Conservation (phyloP, 2,113 vertebrate genomes). For the Mola mola region DNA sequence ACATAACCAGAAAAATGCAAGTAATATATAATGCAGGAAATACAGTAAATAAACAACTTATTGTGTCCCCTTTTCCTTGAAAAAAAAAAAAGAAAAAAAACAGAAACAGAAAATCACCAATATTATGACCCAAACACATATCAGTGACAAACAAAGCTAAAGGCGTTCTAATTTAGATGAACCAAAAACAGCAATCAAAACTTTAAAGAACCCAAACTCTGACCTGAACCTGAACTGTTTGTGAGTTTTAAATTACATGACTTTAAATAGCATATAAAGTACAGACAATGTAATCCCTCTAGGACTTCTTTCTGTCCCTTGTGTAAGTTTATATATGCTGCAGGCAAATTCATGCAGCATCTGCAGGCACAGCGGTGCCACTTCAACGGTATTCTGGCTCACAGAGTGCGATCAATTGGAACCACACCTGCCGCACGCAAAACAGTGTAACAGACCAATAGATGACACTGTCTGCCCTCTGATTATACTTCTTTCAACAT, state of each 20-base stretch:
- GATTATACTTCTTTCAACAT: neutral
- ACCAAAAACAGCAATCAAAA: too few relatives aligned
- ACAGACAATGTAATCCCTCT: constrained; percentile 50
- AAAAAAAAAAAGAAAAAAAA: neutral
- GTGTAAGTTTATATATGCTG: constrained; percentile 69
- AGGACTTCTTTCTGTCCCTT: constrained; percentile 50
- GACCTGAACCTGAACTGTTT: too few relatives aligned
- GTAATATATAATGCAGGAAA: too few relatives aligned
- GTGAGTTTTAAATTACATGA: neutral
- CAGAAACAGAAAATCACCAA: too few relatives aligned
- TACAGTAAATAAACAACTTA: too few relatives aligned
- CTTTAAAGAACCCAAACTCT: too few relatives aligned
- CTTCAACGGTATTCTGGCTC: constrained; percentile 45
- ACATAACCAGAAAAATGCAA: neutral
- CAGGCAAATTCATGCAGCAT: constrained; percentile 75
- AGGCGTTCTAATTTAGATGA: too few relatives aligned
- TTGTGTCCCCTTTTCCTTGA: too few relatives aligned
- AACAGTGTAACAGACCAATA: constrained; percentile 40
- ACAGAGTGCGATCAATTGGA: constrained; percentile 61
- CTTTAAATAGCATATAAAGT: constrained; percentile 2
- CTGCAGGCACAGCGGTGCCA: constrained; percentile 32
- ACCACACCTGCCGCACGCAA: constrained; percentile 76
- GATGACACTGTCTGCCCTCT: constrained; percentile 34
- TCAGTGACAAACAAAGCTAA: too few relatives aligned
- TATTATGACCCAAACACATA: too few relatives aligned